Percentiles rank a stretch among this genome's conserved stretches.
These are phyloP conservation scores for Mercenaria mercenaria DNA, from an alignment of 1,140 invertebrate species.

Conservation along the genomic window DNA sequence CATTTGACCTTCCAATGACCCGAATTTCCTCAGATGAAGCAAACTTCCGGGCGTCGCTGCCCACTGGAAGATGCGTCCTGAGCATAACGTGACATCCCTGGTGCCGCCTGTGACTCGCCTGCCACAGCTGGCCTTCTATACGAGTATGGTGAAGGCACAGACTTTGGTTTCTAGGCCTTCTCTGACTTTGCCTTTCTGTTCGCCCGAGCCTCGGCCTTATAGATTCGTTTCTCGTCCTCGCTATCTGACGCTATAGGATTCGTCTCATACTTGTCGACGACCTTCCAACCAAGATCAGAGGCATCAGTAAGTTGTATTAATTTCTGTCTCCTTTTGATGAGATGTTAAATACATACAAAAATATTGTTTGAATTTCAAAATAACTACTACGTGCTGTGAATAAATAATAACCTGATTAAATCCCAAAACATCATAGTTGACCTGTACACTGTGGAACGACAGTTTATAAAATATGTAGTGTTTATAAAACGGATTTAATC, in stretches of 20 bases:
- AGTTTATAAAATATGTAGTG: neutral
- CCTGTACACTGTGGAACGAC: neutral
- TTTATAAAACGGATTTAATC: neutral
- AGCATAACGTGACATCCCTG: too few species aligned
- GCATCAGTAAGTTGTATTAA: neutral
- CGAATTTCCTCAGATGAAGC: neutral
- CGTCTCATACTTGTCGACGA: neutral
- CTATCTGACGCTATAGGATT: neutral
- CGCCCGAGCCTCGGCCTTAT: neutral
- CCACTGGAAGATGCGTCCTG: neutral
- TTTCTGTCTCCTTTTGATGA: neutral
- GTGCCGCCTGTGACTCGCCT: neutral
- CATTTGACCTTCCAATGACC: conserved; percentile 1
- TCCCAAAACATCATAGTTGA: neutral
- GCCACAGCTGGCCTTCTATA: neutral
- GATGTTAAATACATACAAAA: neutral
- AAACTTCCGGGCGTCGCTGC: neutral
- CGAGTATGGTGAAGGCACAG: neutral
- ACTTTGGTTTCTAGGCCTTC: neutral
- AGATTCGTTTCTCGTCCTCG: conserved; percentile 6
- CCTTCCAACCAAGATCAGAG: neutral
- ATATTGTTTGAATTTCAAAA: neutral
- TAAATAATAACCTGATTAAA: neutral
- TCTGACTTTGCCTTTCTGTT: neutral
- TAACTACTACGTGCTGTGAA: neutral